A percentile compares a stretch with the other conserved stretches of the same genome.
These are phyloP conservation scores for Hydrotaea diabolus DNA, from an alignment of 2,888 invertebrate genomes.

Conservation along the genomic window DNA sequence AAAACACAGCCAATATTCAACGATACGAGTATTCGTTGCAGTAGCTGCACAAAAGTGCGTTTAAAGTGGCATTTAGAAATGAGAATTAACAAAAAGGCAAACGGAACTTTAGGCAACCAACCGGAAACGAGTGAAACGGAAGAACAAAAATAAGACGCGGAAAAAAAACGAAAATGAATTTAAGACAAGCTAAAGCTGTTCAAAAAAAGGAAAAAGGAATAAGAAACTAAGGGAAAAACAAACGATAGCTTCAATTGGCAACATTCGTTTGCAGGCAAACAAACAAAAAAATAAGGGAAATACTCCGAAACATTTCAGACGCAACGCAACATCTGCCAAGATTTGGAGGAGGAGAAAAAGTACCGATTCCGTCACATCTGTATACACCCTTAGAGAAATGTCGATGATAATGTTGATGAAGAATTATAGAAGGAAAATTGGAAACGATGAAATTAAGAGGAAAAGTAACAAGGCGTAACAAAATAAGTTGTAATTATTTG, in stretches of 20 bases:
- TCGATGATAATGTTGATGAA: constrained; percentile 8
- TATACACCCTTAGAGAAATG: not conserved
- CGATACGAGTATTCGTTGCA: constrained; percentile 9
- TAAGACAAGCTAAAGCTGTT: constrained; percentile 13
- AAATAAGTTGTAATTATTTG: constrained; percentile 55
- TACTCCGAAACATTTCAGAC: constrained; percentile 8
- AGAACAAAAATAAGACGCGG: not conserved
- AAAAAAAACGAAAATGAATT: constrained; percentile 15
- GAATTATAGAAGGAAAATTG: constrained; percentile 23
- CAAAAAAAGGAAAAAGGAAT: not conserved
- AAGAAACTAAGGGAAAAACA: not conserved
- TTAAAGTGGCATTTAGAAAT: constrained; percentile 13
- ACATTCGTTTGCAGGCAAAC: not conserved
- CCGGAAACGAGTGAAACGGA: not conserved
- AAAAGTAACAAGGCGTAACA: constrained; percentile 29
- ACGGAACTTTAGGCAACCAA: constrained; percentile 20
- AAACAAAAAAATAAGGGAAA: not conserved
- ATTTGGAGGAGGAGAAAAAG: no score
- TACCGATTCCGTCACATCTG: not conserved
- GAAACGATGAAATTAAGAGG: constrained; percentile 7
- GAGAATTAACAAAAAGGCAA: not conserved
- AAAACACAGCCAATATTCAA: not conserved
- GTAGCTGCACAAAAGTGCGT: constrained; percentile 27
- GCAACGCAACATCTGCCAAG: constrained; percentile 14
- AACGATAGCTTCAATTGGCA: not conserved